A percentile compares a stretch with the other conserved stretches of the same genome.
phyloP scores from a whole-genome alignment of 2,113 vertebrate species.

The Brachypteracias leptosomus region DNA sequence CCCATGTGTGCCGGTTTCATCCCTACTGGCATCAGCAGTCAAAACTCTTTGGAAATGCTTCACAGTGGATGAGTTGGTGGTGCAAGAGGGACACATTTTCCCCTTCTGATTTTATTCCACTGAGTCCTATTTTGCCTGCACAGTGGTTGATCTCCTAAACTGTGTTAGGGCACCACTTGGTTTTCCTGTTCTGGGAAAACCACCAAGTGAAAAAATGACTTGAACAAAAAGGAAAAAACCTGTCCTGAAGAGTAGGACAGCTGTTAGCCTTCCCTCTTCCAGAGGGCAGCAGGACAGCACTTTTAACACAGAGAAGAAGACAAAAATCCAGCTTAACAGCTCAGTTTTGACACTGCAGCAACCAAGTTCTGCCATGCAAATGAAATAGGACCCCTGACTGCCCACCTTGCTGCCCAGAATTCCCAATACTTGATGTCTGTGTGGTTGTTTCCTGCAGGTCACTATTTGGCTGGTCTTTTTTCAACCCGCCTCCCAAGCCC shows the following conservation, averaged over 20 bases:
- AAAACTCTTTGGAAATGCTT: not conserved
- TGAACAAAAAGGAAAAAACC: not conserved
- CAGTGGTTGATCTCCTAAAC: not conserved
- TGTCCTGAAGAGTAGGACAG: not conserved
- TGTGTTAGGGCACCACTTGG: not conserved
- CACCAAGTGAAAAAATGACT: not conserved
- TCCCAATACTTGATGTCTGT: not conserved
- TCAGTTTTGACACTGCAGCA: not conserved
- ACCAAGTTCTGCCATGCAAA: not conserved
- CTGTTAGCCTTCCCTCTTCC: not conserved
- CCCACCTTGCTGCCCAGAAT: not conserved
- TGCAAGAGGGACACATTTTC: not conserved
- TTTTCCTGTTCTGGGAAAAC: not conserved
- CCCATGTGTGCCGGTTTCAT: not conserved
- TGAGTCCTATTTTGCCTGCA: not conserved
- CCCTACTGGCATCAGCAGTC: not conserved
- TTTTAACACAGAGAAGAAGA: not conserved
- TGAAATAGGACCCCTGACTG: not conserved
- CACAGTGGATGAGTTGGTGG: accelerated
- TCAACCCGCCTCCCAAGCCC: accelerated
- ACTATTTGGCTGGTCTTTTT: not conserved
- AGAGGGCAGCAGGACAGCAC: not conserved
- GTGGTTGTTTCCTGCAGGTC: not conserved
- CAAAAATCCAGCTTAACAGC: not conserved
- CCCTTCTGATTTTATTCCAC: not conserved